Evolutionary conservation across 2,888 invertebrate genomes (phyloP), one percentile per base, ranked within the genome.

Genomic region (Lycaena phlaeas): DNA sequence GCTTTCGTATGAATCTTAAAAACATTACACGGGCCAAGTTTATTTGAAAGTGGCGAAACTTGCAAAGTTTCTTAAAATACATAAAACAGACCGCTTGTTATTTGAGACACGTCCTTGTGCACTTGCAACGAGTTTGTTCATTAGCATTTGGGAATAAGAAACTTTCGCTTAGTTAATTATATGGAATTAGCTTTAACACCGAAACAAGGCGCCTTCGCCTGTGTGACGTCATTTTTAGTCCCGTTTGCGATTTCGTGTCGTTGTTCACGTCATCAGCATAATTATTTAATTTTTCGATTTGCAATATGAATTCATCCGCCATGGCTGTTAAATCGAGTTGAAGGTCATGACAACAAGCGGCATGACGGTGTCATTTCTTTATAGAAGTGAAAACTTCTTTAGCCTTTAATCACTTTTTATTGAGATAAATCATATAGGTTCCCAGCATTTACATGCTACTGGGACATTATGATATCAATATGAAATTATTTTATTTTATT

Each of bases 111-210:
- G 65, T 64, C 49, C 52, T 54, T 43, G 56, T 59, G 59, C 60
- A 64, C 58, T 68, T 64, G 65, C 64, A 61, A 51, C 49, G 61
- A 70, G 63, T 69, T 68, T 58, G 64, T 69, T 72, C 73, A 68
- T 73, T 73, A 71, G 69, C 57, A 56, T 56, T 49, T 56, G 59
- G 56, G 61, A 64, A 62, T 68, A 69, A 68, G 68, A 44, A 67
- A 71, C 59, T 73, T 68, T 56, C 48, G 46, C 54, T 41, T 36
- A 46, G 46, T 48, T 46, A 47, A 51, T 53, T 53, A 50, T 48
- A 48, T 49, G 39, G 31, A 48, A 46, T 52, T 46, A 46, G 41
- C 44, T 36, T 45, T 41, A 46, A 42, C 41, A 40, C 42, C 42
- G 27, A 40, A 42, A 39, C 36, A 45, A 39, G 42, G 25, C 37